Conservation (phyloP, 2,113 vertebrate species). For the Alosa alosa region DNA sequence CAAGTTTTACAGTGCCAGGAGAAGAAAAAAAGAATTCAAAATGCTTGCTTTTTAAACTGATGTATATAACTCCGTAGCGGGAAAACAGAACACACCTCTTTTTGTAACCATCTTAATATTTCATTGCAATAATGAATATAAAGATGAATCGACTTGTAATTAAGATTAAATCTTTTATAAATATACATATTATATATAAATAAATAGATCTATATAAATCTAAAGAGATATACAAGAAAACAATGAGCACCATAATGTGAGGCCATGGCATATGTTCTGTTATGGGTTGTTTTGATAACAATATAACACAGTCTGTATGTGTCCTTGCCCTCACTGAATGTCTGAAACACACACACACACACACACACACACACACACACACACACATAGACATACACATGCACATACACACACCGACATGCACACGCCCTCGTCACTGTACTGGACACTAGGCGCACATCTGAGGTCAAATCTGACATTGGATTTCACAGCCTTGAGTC, state of each 20-base stretch:
- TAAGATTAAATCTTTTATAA: conserved; percentile 78
- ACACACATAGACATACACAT: not conserved
- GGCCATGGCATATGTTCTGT: conserved; percentile 67
- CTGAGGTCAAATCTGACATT: not conserved
- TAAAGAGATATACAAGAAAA: conserved; percentile 64
- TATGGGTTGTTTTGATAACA: conserved; percentile 61
- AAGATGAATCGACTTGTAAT: conserved; percentile 89
- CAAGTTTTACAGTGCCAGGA: conserved; percentile 13
- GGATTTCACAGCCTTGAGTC: conserved; percentile 15
- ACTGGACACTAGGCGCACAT: conserved; percentile 13
- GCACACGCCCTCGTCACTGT: conserved; percentile 10
- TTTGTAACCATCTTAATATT: conserved; percentile 97
- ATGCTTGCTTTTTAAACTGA: conserved; percentile 97
- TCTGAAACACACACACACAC: conserved; percentile 52
- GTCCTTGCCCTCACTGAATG: conserved; percentile 78
- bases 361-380: not conserved
- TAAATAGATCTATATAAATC: conserved; percentile 65
- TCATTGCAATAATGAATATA: conserved; percentile 99
- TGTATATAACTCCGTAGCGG: conserved; percentile 90
- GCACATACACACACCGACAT: not conserved
- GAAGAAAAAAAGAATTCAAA: conserved; percentile 64
- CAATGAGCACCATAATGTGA: conserved; percentile 63
- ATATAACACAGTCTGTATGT: conserved; percentile 75
- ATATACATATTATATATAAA: conserved; percentile 74
- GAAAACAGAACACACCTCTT: conserved; percentile 87